Base-by-base conservation (phyloP, 1,140 invertebrate species). In the Coelopa frigida region DNA sequence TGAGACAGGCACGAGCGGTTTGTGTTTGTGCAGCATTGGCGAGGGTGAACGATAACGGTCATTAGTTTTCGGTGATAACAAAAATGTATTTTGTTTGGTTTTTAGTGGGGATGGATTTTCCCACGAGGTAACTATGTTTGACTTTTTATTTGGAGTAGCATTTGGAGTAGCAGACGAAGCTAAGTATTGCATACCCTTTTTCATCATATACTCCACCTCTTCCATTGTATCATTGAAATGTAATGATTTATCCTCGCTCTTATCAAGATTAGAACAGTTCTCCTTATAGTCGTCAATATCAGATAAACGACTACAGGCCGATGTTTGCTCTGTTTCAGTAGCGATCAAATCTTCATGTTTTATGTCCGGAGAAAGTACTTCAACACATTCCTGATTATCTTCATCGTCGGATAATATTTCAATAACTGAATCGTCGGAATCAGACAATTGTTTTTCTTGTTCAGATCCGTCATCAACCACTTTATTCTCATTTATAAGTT, bases 191-290 rank as follows among this genome's bases (percentile, higher is more conserved):
- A 59, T 51, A 3, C 67, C 70, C 12, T 70, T 64, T 44, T 68
- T 50, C 47, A 72, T 56, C 49, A 70, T 58, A 23, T 70, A 62
- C 22, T 72, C 68, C 35, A 72, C 62, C 55, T 70, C 64, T 56
- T 72, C 70, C 27, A 72, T 56, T 17, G 70, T 70, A 52, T 71
- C 64, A 48, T 72, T 70, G 11, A 72, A 70, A 33, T 69, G 55
- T 8, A 66, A 35, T 0, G 64, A 67, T 2, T 41, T 46, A 5
- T 49, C 40, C 1, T 35, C 27, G n/a, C 12, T 22, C 12, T 10
- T 2, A 3, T n/a, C n/a, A 20, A 21, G 8, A 4, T n/a, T 18
- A 22, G 6, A 10, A 35, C 14, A 24, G n/a, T 44, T 44, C 26
- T 44, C 43, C 14, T 49, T 49, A n/a, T 49, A 18, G 11, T 49